Evolutionary conservation across 2,888 invertebrate species (phyloP).

Genomic region (Coleophora flavipennella): DNA sequence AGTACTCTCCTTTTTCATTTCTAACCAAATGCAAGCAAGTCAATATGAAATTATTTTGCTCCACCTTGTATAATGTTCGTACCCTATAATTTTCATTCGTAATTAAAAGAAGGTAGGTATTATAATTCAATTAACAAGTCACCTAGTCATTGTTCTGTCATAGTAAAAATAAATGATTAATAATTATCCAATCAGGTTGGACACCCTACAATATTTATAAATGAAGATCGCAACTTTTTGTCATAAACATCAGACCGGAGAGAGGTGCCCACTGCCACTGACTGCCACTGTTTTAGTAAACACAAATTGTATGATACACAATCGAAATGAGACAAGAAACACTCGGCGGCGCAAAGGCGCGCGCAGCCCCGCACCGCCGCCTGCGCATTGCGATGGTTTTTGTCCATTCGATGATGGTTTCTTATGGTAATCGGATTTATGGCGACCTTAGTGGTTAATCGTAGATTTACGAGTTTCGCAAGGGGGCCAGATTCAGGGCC

Average conservation of each 20-base stretch:
- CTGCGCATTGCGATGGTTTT: constrained; percentile 27
- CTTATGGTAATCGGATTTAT: constrained; percentile 27
- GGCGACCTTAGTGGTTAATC: constrained; percentile 5
- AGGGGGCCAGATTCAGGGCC: too few species aligned
- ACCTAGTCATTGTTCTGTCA: too few species aligned
- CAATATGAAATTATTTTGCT: too few species aligned
- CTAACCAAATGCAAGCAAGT: too few species aligned
- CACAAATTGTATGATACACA: constrained; percentile 30
- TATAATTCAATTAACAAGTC: too few species aligned
- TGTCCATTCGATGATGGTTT: constrained; percentile 32
- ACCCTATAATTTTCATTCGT: too few species aligned
- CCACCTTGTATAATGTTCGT: too few species aligned
- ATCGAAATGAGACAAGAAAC: constrained; percentile 23
- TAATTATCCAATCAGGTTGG: neutral
- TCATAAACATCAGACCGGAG: constrained; percentile 8
- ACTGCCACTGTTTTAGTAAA: constrained; percentile 27
- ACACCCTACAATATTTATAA: constrained; percentile 12
- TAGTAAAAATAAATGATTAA: too few species aligned
- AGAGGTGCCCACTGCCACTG: constrained; percentile 7
- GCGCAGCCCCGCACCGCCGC: constrained; percentile 7
- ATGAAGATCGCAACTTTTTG: constrained; percentile 22
- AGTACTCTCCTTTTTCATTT: too few species aligned
- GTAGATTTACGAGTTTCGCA: constrained; percentile 19
- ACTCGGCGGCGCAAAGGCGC: constrained; percentile 2
- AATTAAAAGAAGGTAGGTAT: too few species aligned